Evolutionary conservation across 2,113 vertebrate genomes (phyloP).

Genomic region (Donacobius atricapilla): DNA sequence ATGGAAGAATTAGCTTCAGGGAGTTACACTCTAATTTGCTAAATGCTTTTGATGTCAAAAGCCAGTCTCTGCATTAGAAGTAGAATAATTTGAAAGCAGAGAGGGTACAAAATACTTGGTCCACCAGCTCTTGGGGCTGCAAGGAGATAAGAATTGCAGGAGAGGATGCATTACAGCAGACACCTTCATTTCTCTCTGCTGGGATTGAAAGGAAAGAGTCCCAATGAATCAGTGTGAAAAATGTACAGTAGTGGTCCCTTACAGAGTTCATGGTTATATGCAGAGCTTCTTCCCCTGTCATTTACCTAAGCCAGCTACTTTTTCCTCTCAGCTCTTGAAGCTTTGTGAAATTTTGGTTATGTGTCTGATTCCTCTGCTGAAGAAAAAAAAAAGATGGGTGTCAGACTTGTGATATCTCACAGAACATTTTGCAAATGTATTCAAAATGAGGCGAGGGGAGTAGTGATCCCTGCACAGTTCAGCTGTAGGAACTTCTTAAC

Average conservation of each 20-base stretch:
- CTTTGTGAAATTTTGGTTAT: background rate
- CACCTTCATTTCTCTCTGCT: background rate
- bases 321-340: background rate
- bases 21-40: background rate
- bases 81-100: background rate
- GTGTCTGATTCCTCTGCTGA: background rate
- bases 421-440: background rate
- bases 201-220: background rate
- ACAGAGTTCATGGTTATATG: background rate
- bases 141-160: background rate
- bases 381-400: background rate
- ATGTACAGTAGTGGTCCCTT: background rate
- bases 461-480: background rate
- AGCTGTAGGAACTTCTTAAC: background rate
- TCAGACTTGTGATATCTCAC: background rate
- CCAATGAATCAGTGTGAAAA: background rate
- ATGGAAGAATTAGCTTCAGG: background rate
- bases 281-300: background rate
- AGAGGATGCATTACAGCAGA: background rate
- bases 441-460: background rate
- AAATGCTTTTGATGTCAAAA: constrained; percentile 28
- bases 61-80: background rate
- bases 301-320: background rate
- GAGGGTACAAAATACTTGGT: background rate
- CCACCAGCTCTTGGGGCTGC: background rate